These are phyloP conservation scores for Venusia cambrica DNA, from an alignment of 2,888 invertebrate species.

Conservation along the genomic window DNA sequence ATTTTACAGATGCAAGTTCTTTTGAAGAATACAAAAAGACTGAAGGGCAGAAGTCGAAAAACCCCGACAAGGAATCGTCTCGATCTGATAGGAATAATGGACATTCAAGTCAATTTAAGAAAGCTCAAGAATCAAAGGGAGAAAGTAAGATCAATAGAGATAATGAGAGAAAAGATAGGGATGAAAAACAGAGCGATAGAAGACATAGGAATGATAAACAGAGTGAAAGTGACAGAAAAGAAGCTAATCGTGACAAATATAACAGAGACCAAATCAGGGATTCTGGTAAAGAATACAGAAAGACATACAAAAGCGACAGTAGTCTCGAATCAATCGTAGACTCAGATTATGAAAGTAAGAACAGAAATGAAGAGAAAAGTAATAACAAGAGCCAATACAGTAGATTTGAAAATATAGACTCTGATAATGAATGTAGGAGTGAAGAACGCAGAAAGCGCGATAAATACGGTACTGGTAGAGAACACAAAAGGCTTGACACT, in stretches of 20 bases:
- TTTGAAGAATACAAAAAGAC: conserved; percentile 85
- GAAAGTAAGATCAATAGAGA: conserved; percentile 18
- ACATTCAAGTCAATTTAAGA: no score
- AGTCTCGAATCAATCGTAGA: conserved; percentile 24
- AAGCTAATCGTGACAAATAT: conserved; percentile 27
- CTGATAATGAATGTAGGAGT: no score
- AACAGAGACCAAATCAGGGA: conserved; percentile 34
- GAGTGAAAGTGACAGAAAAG: conserved; percentile 26
- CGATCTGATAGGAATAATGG: conserved; percentile 35
- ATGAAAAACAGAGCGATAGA: conserved; percentile 34
- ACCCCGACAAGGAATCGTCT: conserved; percentile 45
- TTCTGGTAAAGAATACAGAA: conserved; percentile 39
- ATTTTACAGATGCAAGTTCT: conserved; percentile 82
- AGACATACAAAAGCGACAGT: conserved; percentile 23
- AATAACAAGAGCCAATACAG: conserved; percentile 19
- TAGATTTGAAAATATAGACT: conserved; percentile 25
- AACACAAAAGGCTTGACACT: no score
- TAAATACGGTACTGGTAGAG: no score
- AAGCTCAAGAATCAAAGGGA: no score
- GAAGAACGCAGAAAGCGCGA: no score
- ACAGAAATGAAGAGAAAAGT: conserved; percentile 18
- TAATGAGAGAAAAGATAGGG: conserved; percentile 34
- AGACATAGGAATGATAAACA: conserved; percentile 37
- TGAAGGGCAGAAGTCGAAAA: conserved; percentile 54
- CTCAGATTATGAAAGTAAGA: conserved; percentile 17